phyloP scores from a whole-genome alignment of 2,797 vertebrate genomes.

The Chaunax sp. region DNA sequence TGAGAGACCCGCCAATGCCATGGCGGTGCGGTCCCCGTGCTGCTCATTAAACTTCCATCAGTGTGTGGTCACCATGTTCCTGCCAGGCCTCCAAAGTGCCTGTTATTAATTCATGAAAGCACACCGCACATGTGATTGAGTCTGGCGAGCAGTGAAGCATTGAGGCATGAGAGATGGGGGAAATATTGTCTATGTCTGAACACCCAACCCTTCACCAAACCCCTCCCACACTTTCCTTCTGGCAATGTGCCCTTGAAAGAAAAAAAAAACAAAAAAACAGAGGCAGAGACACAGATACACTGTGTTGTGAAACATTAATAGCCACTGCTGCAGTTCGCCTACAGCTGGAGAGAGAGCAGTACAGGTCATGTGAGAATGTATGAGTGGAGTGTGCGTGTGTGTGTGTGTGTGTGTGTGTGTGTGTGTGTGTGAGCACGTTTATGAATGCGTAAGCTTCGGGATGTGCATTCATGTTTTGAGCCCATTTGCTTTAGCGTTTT shows the following conservation, averaged over 20 bases:
- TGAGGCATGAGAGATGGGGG: constrained; percentile 80
- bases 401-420: constrained; percentile 21
- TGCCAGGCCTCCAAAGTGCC: constrained; percentile 88
- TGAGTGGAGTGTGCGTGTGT: neutral
- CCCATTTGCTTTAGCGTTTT: constrained; percentile 68
- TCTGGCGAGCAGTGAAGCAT: constrained; percentile 88
- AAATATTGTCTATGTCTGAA: constrained; percentile 80
- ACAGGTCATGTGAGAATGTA: constrained; percentile 58
- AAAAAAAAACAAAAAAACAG: too few relatives aligned
- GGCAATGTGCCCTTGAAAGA: constrained; percentile 74
- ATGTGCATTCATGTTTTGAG: constrained; percentile 57
- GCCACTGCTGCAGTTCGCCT: constrained; percentile 84
- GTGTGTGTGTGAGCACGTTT: constrained; percentile 23
- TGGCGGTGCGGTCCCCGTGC: constrained; percentile 79
- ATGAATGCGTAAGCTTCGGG: constrained; percentile 43
- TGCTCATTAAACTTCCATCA: constrained; percentile 93
- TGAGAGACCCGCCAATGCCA: constrained; percentile 74
- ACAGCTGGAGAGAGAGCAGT: constrained; percentile 70
- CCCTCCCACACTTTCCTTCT: constrained; percentile 68
- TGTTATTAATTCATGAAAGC: constrained; percentile 97
- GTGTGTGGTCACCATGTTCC: constrained; percentile 88
- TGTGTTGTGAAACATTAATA: constrained; percentile 92
- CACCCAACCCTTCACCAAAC: constrained; percentile 66
- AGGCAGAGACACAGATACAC: constrained; percentile 71
- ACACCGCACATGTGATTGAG: constrained; percentile 90